These are phyloP conservation scores for Lepeophtheirus nordmannii DNA, from an alignment of 2,888 invertebrate species.

Conservation along the genomic window DNA sequence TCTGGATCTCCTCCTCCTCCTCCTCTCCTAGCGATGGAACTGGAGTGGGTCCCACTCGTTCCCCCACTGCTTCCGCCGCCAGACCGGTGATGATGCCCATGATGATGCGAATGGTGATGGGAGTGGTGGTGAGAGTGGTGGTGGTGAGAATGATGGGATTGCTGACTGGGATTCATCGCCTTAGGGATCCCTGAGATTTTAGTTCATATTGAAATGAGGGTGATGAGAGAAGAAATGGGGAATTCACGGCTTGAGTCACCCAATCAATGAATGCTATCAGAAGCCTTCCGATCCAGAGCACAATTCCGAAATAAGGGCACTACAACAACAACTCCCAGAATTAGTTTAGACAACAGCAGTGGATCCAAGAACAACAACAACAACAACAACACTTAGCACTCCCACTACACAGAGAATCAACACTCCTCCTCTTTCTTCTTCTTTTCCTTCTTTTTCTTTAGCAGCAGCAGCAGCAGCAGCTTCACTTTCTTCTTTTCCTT, in stretches of 20 bases:
- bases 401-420: no score
- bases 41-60: not conserved
- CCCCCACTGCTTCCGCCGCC: no score
- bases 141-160: not conserved
- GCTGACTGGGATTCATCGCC: not conserved
- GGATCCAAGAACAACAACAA: no score
- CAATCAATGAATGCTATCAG: not conserved
- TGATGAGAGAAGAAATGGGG: not conserved
- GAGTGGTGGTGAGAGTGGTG: slow-evolving; percentile 12
- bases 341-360: no score
- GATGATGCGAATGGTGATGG: slow-evolving; percentile 17
- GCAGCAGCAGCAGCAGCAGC: no score
- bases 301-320: no score
- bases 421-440: no score
- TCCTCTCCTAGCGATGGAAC: not conserved
- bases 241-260: not conserved
- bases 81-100: not conserved
- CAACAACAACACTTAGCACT: no score
- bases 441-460: no score
- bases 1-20: not conserved
- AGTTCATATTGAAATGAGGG: not conserved
- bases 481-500: not conserved
- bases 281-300: not conserved
- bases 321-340: no score
- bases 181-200: not conserved